Evolutionary conservation across 2,113 vertebrate genomes (phyloP), one percentile per base, ranked within the genome.

Genomic region (Osmerus eperlanus): DNA sequence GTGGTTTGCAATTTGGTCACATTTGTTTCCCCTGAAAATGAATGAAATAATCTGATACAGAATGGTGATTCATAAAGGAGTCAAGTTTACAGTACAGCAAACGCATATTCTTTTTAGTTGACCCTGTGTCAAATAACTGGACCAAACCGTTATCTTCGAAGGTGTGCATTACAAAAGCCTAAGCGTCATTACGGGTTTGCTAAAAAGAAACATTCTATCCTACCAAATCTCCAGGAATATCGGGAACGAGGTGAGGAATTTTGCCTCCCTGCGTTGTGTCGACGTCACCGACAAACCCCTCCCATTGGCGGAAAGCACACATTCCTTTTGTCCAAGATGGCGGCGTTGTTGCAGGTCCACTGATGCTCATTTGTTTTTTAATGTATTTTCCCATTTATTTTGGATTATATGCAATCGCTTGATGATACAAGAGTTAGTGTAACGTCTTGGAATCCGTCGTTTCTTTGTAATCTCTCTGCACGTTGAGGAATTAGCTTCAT

Each of bases 291-390:
- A 1, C 68, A 68, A 41, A 3, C 83, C 41, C 86, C 88, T 77
- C 89, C 89, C 83, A 70, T 83, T 71, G 41, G 7, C 65, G 76
- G 81, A 84, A 81, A 76, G 87, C 86, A 84, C 89, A 89, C 90
- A 91, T 92, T 90, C 94, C 94, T 94, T 95, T 97, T 97, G 96
- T 97, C 95, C 95, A 98, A 98, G 94, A 97, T 98, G 96, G 96
- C 96, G 94, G 91, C 91, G 82, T 84, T 81, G 85, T 82, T 90
- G 89, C 87, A 90, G 90, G 36, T 1, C 29, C 51, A 69, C 84
- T 78, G 92, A 91, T 89, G 90, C 91, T 85, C 86, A 80, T 68
- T 80, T 89, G 86, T 87, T 91, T 88, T 85, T 79, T 72, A 89
- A 70, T 14, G 19, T n/a, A n/a, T 88, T 89, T 81, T 56, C 47